Evolutionary conservation across 2,113 vertebrate species (phyloP).

Genomic region (Scalopus aquaticus): DNA sequence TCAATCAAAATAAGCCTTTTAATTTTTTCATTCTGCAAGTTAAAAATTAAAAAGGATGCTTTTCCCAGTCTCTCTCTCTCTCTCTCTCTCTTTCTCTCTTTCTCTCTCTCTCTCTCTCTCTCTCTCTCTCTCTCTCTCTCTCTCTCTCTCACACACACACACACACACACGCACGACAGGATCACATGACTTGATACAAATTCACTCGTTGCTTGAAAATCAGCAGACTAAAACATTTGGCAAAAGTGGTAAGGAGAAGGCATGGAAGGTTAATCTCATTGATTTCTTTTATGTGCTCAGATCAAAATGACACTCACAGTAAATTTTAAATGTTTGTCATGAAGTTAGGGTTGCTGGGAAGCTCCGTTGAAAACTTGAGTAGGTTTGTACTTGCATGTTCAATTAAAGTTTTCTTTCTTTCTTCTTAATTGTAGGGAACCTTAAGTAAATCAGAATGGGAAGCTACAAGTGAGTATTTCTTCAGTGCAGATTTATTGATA

Average conservation of each 20-base stretch:
- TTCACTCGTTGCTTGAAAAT: neutral
- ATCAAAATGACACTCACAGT: neutral
- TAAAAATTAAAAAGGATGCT: neutral
- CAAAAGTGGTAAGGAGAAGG: neutral
- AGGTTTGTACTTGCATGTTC: neutral
- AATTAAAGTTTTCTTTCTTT: slow-evolving; percentile 51
- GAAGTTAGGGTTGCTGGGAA: neutral
- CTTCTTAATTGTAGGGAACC: slow-evolving; percentile 89
- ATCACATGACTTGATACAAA: neutral
- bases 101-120: too few relatives aligned
- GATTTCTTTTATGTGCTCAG: neutral
- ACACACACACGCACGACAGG: neutral
- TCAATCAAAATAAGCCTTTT: neutral
- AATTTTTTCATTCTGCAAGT: neutral
- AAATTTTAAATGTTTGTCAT: neutral
- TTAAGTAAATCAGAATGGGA: slow-evolving; percentile 98
- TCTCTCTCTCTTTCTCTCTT: too few relatives aligned
- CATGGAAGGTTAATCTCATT: neutral
- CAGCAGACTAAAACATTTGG: neutral
- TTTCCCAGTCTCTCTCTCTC: too few relatives aligned
- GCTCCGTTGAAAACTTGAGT: neutral
- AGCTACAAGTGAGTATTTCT: slow-evolving; percentile 93
- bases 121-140: too few relatives aligned
- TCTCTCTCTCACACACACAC: too few relatives aligned
- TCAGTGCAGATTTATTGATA: neutral